Percentiles rank a stretch among this genome's conserved stretches.
Conservation (phyloP, 2,797 vertebrate genomes). For the Coracias cyanogaster region DNA sequence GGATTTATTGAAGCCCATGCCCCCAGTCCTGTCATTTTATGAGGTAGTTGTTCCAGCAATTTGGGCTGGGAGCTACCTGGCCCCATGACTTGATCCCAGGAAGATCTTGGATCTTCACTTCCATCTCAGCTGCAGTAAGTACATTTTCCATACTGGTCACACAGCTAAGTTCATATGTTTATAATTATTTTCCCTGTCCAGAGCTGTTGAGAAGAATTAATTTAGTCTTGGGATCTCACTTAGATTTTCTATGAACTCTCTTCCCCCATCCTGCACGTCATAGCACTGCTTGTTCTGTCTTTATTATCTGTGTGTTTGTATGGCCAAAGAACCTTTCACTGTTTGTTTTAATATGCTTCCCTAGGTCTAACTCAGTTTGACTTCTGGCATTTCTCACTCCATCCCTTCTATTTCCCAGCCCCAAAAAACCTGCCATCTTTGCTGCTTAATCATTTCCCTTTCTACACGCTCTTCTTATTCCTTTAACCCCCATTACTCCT, state of each 20-base stretch:
- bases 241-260: not conserved
- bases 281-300: constrained; percentile 30
- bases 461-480: not conserved
- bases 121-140: not conserved
- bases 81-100: not conserved
- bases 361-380: constrained; percentile 16
- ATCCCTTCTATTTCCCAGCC: not conserved
- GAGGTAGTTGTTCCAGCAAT: not conserved
- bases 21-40: not conserved
- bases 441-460: not conserved
- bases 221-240: not conserved
- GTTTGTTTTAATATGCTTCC: constrained; percentile 49
- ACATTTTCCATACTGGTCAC: not conserved
- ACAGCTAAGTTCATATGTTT: not conserved
- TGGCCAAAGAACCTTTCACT: constrained; percentile 26
- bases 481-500: not conserved
- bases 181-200: not conserved
- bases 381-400: constrained; percentile 33
- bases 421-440: not conserved
- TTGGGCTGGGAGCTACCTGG: not conserved
- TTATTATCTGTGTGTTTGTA: constrained; percentile 41
- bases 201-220: not conserved
- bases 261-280: not conserved
- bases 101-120: not conserved
- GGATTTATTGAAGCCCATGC: not conserved